Evolutionary conservation across 2,113 vertebrate genomes (phyloP).

Genomic region (Microtus montanus): DNA sequence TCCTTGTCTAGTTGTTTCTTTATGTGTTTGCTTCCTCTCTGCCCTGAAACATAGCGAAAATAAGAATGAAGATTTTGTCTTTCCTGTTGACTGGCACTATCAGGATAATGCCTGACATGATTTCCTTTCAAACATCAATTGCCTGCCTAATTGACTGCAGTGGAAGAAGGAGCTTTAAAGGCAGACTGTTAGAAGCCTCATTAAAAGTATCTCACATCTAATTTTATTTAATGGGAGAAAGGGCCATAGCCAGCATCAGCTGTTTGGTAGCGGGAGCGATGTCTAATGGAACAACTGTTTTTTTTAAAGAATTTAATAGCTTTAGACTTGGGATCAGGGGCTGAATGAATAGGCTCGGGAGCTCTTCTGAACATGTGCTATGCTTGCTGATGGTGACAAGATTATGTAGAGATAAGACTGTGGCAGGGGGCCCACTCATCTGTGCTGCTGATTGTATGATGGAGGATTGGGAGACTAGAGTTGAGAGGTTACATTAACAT

Average conservation of each 20-base stretch:
- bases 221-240: slow-evolving; percentile 40
- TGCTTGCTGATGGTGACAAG: neutral
- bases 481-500: slow-evolving; percentile 20
- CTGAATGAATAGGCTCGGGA: slow-evolving; percentile 26
- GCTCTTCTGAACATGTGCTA: neutral
- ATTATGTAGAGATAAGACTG: neutral
- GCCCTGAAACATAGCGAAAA: neutral
- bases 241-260: slow-evolving; percentile 20
- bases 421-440: neutral
- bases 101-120: slow-evolving; percentile 15
- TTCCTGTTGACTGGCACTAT: slow-evolving; percentile 39
- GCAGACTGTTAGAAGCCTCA: slow-evolving; percentile 3
- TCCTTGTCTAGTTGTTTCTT: neutral
- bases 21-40: slow-evolving; percentile 19
- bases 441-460: neutral
- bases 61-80: slow-evolving; percentile 34
- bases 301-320: slow-evolving; percentile 43
- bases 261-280: slow-evolving; percentile 14
- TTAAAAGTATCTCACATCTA: slow-evolving; percentile 38
- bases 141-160: slow-evolving; percentile 10
- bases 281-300: slow-evolving; percentile 55
- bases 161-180: slow-evolving; percentile 40
- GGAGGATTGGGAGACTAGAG: neutral
- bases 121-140: slow-evolving; percentile 55
- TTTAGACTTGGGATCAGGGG: slow-evolving; percentile 44